Evolutionary conservation across 2,888 invertebrate genomes (phyloP), one percentile per base, ranked within the genome.

Genomic region (Amaurobius ferox): DNA sequence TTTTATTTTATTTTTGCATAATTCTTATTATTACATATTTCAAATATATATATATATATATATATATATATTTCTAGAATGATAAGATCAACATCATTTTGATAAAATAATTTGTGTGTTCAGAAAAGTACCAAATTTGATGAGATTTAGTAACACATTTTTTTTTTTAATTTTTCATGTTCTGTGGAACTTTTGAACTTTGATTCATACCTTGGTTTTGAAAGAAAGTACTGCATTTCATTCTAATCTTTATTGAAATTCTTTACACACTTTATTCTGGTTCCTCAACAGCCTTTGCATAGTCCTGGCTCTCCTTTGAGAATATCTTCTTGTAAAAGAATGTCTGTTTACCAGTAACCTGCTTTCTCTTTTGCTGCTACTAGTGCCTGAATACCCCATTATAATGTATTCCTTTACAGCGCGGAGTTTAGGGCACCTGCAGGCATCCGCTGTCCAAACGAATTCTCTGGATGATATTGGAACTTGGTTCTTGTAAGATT

Each of bases 401-500:
- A 90, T 73, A 40, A 90, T 87, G 72, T 90, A 90, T 28, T 89
- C 88, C 19, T 73, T 87, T 1, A 89, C 89, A 13, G 61, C 62
- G 7, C 87, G 85, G 35, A 90, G 85, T 26, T 79, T 87, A 1
- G 89, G 90, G 55, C 89, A 89, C 16, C 67, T 77, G 40, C 90
- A 90, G 9, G 32, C 19, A 61, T 86, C 81, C 16, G 85, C 35
- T 6, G 89, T 86, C 90, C 90, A 90, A 5, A 90, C 67, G 79
- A 88, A 90, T 77, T 90, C 90, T 66, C 89, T 87, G 66, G 88
- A 87, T 39, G 89, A 83, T 13, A 90, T 87, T 3, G 89, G 89
- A 5, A 90, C 88, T 19, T 81, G 89, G 86, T 90, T 90, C 72
- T 90, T 90, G 89, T 88, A 90, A 7, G 90, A 90, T 72, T 89